Conservation (phyloP, 1,140 invertebrate genomes). For the Acyrthosiphon pisum region DNA sequence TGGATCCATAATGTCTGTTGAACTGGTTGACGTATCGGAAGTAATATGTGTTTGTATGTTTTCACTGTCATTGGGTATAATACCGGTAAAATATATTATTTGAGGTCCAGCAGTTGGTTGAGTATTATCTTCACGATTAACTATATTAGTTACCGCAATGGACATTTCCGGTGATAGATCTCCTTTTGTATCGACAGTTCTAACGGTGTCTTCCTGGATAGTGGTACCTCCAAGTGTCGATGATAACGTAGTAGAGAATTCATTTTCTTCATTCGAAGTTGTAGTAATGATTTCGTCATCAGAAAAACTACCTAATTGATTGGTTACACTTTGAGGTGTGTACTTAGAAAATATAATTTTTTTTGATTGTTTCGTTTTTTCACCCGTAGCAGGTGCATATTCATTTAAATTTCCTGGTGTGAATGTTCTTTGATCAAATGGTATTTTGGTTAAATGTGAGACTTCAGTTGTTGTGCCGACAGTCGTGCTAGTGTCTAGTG, state of each 20-base stretch:
- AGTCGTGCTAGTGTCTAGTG: neutral
- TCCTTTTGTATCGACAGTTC: neutral
- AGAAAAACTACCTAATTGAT: neutral
- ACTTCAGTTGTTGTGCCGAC: neutral
- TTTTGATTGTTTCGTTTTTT: conserved; percentile 21
- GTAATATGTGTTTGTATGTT: neutral
- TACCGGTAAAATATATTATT: neutral
- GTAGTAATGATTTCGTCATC: neutral
- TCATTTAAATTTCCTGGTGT: neutral
- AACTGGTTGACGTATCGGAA: neutral
- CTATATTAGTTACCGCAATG: neutral
- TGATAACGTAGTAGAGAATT: neutral
- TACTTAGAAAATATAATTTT: neutral
- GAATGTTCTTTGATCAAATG: neutral
- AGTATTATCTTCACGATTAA: neutral
- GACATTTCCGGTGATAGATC: conserved; percentile 40
- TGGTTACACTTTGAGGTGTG: neutral
- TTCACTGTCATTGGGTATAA: too few species aligned
- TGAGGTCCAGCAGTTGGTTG: neutral
- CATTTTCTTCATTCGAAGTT: neutral
- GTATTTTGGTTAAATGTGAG: neutral
- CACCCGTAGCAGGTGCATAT: neutral
- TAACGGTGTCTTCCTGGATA: neutral
- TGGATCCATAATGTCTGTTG: neutral
- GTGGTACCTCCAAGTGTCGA: neutral